Conservation (phyloP, 1,140 invertebrate genomes). For the Drosophila athabasca region DNA sequence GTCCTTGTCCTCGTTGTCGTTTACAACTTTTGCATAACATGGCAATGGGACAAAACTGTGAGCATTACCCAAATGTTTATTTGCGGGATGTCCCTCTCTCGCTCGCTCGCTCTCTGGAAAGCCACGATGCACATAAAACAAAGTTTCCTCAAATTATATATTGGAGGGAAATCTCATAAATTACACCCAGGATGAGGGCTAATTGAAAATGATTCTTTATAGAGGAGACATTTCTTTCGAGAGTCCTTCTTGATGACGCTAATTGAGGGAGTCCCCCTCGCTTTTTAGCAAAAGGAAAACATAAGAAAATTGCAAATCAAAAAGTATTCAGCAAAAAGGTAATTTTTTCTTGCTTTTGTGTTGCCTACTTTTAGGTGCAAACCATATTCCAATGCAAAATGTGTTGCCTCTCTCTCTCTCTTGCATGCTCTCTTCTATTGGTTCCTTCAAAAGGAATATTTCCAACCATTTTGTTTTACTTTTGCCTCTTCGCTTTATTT, state of each 20-base stretch:
- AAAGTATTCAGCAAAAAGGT: not conserved
- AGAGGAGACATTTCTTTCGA: slow-evolving; percentile 11
- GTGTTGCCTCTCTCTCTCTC: not conserved
- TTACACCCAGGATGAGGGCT: slow-evolving; percentile 33
- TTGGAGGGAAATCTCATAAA: slow-evolving; percentile 50
- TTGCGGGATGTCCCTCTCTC: slow-evolving; percentile 34
- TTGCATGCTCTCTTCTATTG: not conserved
- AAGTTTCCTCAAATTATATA: slow-evolving; percentile 68
- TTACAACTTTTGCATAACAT: slow-evolving; percentile 75
- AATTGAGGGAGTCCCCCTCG: slow-evolving; percentile 34
- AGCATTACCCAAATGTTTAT: slow-evolving; percentile 78
- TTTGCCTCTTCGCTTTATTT: not conserved
- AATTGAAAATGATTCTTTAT: slow-evolving; percentile 64
- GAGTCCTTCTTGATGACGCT: slow-evolving; percentile 17
- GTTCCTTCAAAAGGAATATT: not conserved
- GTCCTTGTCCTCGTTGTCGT: slow-evolving; percentile 33
- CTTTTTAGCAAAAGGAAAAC: not conserved
- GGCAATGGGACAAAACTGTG: slow-evolving; percentile 58
- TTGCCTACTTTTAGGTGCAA: not conserved
- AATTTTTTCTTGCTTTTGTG: too few relatives aligned
- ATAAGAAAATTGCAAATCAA: slow-evolving; percentile 6
- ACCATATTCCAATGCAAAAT: slow-evolving; percentile 7
- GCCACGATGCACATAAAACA: slow-evolving; percentile 68
- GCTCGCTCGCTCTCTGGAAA: slow-evolving; percentile 15
- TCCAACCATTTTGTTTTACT: not conserved